A percentile compares a stretch with the other conserved stretches of the same genome.
Conservation (phyloP, 2,888 invertebrate genomes). For the Lasius fuliginosus region DNA sequence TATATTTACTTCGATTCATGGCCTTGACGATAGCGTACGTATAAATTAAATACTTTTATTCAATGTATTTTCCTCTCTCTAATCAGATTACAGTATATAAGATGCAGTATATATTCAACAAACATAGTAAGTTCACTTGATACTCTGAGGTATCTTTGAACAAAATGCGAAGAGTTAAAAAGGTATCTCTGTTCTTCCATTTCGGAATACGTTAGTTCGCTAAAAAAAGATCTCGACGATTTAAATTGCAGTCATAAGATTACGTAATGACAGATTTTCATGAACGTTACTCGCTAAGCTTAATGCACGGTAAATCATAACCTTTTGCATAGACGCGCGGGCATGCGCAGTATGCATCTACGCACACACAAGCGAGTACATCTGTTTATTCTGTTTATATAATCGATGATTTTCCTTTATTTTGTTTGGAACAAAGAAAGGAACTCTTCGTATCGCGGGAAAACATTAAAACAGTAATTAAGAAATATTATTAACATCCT, state of each 20-base stretch:
- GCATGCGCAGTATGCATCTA: background rate
- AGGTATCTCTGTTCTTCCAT: background rate
- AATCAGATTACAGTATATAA: constrained; percentile 13
- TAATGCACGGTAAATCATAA: constrained; percentile 55
- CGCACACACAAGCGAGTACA: background rate
- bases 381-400: constrained; percentile 5
- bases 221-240: constrained; percentile 25
- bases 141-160: background rate
- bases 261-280: constrained; percentile 51
- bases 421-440: constrained; percentile 31
- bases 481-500: constrained; percentile 19
- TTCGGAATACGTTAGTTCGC: background rate
- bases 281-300: constrained; percentile 44
- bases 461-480: constrained; percentile 4
- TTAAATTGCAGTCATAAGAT: constrained; percentile 40
- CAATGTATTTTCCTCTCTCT: background rate
- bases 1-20: constrained; percentile 1
- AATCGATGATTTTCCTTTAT: constrained; percentile 20
- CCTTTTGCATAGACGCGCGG: constrained; percentile 20
- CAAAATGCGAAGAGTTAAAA: background rate
- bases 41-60: constrained; percentile 16
- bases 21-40: background rate
- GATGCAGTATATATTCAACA: background rate
- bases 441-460: background rate
- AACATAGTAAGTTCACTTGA: background rate